Percentiles rank a stretch among this genome's conserved stretches.
These are phyloP conservation scores for Pterois miles DNA, from an alignment of 2,797 vertebrate species.

Conservation along the genomic window DNA sequence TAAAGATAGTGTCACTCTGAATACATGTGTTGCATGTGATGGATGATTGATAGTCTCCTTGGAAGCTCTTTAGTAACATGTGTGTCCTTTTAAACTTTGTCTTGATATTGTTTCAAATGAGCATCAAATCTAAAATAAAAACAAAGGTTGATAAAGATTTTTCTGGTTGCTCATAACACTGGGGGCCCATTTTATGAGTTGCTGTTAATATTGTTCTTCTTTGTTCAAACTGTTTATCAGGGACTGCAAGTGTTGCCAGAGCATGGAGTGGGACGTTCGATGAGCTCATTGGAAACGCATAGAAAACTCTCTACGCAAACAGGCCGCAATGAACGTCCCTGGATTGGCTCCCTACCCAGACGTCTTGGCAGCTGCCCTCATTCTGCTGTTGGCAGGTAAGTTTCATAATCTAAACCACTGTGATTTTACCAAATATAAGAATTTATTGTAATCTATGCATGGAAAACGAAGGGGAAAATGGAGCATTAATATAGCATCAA, in stretches of 20 bases:
- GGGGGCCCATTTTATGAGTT: neutral
- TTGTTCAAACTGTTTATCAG: slow-evolving; percentile 62
- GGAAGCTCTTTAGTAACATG: neutral
- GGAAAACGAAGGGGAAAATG: neutral
- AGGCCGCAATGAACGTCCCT: no score
- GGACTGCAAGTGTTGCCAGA: slow-evolving; percentile 88
- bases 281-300: slow-evolving; percentile 86
- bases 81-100: neutral
- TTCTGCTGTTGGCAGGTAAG: slow-evolving; percentile 86
- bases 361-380: slow-evolving; percentile 87
- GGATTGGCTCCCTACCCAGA: slow-evolving; percentile 88
- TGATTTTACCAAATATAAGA: neutral
- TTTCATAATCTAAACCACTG: slow-evolving; percentile 12
- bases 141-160: neutral
- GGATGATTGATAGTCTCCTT: neutral
- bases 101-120: neutral
- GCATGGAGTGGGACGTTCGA: slow-evolving; percentile 92
- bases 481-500: no score
- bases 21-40: no score
- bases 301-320: slow-evolving; percentile 73
- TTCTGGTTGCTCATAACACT: neutral
- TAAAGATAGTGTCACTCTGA: no score
- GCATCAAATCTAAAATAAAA: neutral
- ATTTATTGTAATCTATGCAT: neutral
- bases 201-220: neutral